Evolutionary conservation across 2,797 vertebrate genomes (phyloP).

Genomic region (Silurus aristotelis): DNA sequence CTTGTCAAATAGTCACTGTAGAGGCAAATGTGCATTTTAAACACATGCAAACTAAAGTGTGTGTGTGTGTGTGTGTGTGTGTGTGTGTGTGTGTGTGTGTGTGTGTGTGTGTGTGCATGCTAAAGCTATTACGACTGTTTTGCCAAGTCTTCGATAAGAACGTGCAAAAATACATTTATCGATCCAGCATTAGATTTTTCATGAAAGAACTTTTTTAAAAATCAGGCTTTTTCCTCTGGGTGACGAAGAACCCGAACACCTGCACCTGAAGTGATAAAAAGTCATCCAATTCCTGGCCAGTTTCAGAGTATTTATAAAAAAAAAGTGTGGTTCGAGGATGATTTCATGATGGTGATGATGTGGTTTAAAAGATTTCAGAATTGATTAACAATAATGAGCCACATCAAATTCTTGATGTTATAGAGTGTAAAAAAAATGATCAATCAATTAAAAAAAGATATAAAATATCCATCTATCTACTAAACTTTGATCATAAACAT

Average conservation of each 20-base stretch:
- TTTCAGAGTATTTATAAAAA: neutral
- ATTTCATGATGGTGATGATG: too few species aligned
- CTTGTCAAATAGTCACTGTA: conserved; percentile 64
- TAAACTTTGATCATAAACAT: neutral
- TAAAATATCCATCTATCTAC: too few species aligned
- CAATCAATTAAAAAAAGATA: too few species aligned
- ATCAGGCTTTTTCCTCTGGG: conserved; percentile 69
- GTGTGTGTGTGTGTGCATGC: conserved; percentile 4
- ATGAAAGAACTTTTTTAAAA: too few species aligned
- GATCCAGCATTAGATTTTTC: conserved; percentile 74
- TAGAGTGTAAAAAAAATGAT: too few species aligned
- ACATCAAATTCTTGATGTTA: neutral
- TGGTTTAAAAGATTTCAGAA: neutral
- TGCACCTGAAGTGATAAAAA: neutral
- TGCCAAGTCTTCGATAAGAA: conserved; percentile 68
- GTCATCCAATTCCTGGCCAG: neutral
- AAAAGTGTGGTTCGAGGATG: neutral
- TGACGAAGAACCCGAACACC: conserved; percentile 68
- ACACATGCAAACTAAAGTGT: conserved; percentile 72
- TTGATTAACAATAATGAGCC: neutral
- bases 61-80: neutral
- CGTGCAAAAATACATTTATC: conserved; percentile 72
- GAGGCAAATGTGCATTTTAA: conserved; percentile 66
- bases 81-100: neutral
- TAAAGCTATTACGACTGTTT: conserved; percentile 42